Evolutionary conservation across 2,888 invertebrate species (phyloP), one percentile per base, ranked within the genome.

Genomic region (Parelbella ahira): DNA sequence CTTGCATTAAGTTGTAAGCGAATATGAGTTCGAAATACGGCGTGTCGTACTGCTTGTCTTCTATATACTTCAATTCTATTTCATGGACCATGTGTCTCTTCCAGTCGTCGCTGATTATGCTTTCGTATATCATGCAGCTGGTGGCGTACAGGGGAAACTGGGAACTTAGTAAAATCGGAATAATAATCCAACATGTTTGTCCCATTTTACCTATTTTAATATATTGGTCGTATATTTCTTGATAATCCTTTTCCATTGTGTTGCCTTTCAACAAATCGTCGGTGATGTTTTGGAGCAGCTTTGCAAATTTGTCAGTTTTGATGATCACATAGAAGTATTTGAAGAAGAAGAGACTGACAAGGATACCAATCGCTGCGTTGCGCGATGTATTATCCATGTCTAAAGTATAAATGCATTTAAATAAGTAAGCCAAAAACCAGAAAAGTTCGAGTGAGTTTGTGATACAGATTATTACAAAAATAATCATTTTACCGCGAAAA

Each of bases 21-120:
- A 75, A 82, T 30, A 75, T 54, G 1, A 69, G 47, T 45, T 80
- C 68, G 29, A 71, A 81, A 46, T 74, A 75, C 1, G 80, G 81
- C 2, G 70, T 54, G 7, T 73, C 66, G 43, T 61, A 69, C 45
- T 82, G 78, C 32, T 68, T 68, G 19, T 78, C 60, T 49, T 76
- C 69, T 2, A 78, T 45, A 34, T 50, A 70, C 25, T 65, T 60
- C 4, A 79, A 33, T 1, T 75, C 72, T 68, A 79, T 73, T 15
- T 79, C 77, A 8, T 80, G 76, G 0, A 79, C 63, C 78, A 80
- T 79, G 4, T 62, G 55, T 23, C 58, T 61, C 25, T 53, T 52
- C 4, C 53, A 67, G 7, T 61, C 56, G 28, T 77, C 77, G 1
- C 64, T 68, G 32, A 57, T 55, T 7, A 78, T 47, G 21, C 58